Percentiles rank a stretch among this genome's conserved stretches.
Evolutionary conservation across 1,140 invertebrate genomes (phyloP).

Genomic region (Wiebesia pumilae): DNA sequence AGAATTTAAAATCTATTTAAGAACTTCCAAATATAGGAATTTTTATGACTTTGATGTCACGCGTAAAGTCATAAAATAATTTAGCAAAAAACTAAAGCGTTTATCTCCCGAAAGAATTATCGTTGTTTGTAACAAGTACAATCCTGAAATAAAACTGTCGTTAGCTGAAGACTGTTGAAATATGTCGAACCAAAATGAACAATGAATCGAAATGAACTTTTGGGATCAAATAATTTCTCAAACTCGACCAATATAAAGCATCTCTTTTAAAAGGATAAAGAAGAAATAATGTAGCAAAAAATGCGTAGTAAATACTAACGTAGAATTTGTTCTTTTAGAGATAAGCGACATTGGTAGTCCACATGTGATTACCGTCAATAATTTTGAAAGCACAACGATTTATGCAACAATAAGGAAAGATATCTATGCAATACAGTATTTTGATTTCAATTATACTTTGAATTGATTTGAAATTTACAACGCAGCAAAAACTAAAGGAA

Average conservation of each 20-base stretch:
- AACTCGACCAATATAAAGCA: background rate
- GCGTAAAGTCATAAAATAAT: slow-evolving; percentile 20
- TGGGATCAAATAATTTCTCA: background rate
- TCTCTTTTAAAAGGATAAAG: background rate
- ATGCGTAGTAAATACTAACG: background rate
- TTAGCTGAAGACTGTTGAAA: background rate
- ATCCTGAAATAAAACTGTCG: background rate
- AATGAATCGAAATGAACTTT: background rate
- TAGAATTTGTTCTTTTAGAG: background rate
- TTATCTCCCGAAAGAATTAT: background rate
- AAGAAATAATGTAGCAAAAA: background rate
- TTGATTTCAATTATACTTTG: background rate
- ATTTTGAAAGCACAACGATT: background rate
- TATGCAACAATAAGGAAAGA: background rate
- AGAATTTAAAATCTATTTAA: slow-evolving; percentile 5
- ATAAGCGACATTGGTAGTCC: background rate
- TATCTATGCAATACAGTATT: background rate
- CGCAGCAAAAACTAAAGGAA: background rate
- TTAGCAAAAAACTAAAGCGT: background rate
- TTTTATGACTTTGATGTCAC: background rate
- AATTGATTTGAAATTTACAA: background rate
- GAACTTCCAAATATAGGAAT: background rate
- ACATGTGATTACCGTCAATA: background rate
- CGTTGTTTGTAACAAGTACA: background rate
- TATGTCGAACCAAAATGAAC: background rate